A percentile compares a stretch with the other conserved stretches of the same genome.
These are phyloP conservation scores for Ganaspis brasiliensis DNA, from an alignment of 2,888 invertebrate genomes.

Conservation along the genomic window DNA sequence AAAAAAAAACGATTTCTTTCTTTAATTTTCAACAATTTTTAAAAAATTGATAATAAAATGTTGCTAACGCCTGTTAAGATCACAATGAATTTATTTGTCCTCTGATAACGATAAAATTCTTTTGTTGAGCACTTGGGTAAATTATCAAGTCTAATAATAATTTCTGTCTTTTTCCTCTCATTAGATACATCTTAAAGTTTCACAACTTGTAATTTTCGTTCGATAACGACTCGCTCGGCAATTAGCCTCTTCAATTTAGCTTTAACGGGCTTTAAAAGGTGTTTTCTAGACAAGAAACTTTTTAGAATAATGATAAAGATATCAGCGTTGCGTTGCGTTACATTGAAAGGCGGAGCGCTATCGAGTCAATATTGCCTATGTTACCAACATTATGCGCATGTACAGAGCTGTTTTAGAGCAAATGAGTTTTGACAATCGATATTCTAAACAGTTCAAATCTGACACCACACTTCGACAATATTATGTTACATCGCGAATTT, in stretches of 20 bases:
- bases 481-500: not conserved
- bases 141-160: slow-evolving; percentile 7
- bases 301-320: not conserved
- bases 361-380: slow-evolving; percentile 30
- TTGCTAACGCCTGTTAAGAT: not conserved
- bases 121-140: not conserved
- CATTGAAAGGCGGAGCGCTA: slow-evolving; percentile 12
- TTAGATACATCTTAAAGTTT: no score
- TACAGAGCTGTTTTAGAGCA: not conserved
- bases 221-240: no score
- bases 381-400: slow-evolving; percentile 25
- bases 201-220: no score
- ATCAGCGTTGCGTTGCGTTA: not conserved
- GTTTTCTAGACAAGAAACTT: not conserved
- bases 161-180: no score
- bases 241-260: no score
- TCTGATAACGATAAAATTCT: slow-evolving; percentile 14
- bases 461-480: not conserved
- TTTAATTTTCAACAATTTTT: no score
- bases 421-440: slow-evolving; percentile 22
- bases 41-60: not conserved
- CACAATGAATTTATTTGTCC: slow-evolving; percentile 2
- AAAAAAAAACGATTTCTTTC: no score
- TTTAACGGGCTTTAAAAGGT: no score
- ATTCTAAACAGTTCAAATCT: slow-evolving; percentile 19